phyloP scores from a whole-genome alignment of 2,113 vertebrate species.

The Pelecanoides urinatrix region DNA sequence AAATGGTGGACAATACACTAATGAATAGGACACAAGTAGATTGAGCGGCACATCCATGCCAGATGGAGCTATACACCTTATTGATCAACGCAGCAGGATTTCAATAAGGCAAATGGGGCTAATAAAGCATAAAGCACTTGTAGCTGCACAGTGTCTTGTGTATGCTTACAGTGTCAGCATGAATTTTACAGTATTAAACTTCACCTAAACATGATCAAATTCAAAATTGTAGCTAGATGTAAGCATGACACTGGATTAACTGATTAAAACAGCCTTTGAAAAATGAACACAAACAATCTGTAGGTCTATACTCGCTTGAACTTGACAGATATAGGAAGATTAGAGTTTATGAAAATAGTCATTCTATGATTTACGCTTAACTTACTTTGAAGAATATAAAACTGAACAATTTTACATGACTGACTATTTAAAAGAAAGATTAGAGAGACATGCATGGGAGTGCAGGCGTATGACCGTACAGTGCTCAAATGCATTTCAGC shows the following conservation, averaged over 20 bases:
- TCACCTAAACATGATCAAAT: neutral
- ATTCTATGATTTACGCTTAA: neutral
- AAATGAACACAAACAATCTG: neutral
- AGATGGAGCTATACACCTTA: neutral
- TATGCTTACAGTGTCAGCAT: neutral
- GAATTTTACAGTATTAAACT: neutral
- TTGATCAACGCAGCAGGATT: conserved; percentile 4
- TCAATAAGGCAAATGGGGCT: neutral
- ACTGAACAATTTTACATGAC: neutral
- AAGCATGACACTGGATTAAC: neutral
- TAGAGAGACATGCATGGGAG: neutral
- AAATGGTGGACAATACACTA: neutral
- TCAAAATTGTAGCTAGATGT: neutral
- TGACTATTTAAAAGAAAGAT: neutral
- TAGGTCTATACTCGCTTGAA: neutral
- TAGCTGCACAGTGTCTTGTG: neutral
- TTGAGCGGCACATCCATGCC: neutral
- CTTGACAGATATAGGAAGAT: neutral
- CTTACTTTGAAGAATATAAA: conserved; percentile 15
- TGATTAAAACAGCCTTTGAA: neutral
- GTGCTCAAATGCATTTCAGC: neutral
- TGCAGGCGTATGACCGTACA: neutral
- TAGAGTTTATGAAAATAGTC: neutral
- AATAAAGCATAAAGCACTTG: neutral
- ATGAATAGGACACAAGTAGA: neutral